Base-by-base conservation (phyloP, 2,888 invertebrate species). In the Ceramica pisi region DNA sequence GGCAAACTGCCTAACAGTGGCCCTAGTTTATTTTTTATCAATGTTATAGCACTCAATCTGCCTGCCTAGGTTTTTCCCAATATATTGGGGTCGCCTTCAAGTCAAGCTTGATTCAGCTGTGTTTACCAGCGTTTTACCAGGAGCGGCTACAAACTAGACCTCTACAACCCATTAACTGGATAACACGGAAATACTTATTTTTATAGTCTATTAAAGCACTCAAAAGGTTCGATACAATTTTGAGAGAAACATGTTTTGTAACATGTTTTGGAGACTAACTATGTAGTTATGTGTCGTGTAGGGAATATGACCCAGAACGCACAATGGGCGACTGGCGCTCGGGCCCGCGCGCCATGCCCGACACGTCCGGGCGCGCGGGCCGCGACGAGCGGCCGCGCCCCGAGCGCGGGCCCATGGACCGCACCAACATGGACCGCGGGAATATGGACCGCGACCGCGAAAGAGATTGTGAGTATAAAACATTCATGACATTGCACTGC, bases 241-340 rank as follows among this genome's bases (percentile, higher is more conserved):
- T 0, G 12, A 8, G 8, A 5, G 53, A 9, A 8, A n/a, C n/a
- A n/a, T n/a, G n/a, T 19, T 48, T 48, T 23, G 16, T 48, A 23
- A 23, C 14, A 23, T 23, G 3, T 63, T 19, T 21, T 14, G n/a
- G 21, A 41, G 44, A 55, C 19, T 21, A 41, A 56, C 35, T 5
- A 26, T 23, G n/a, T n/a, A 23, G 21, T 2, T 10, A 53, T 1
- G 16, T 66, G 4, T 56, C 31, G n/a, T 26, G 26, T 87, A 95
- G 97, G 85, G 94, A 95, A 50, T 97, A 97, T 86, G 96, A 97
- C 70, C 96, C 96, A 55, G 98, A 97, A 87, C 96, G 97, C 61
- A 97, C 97, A 6, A 96, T 96, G 84, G 97, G 97, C n/a, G 98
- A 98, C 91, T 98, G 98, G 98, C 96, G 98, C 50, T 97, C 97